Conservation (phyloP, 2,113 vertebrate species). For the Apodemus sylvaticus region DNA sequence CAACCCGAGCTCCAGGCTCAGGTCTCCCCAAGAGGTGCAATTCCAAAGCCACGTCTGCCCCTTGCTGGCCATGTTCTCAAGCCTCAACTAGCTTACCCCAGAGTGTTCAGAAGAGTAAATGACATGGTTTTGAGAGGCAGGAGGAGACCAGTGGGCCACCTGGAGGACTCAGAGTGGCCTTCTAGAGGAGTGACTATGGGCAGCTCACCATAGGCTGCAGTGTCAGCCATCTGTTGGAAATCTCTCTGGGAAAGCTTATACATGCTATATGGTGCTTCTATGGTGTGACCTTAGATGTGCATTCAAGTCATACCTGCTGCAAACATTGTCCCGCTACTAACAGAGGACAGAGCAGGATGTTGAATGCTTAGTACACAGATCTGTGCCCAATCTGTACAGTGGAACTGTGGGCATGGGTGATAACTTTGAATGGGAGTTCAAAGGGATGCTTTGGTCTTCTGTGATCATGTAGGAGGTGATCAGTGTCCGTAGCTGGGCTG, state of each 20-base stretch:
- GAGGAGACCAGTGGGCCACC: fast-evolving
- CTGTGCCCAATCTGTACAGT: background rate
- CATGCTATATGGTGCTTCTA: fast-evolving
- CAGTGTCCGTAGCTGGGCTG: background rate
- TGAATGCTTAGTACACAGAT: too few species aligned
- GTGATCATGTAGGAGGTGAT: background rate
- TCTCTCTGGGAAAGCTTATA: too few species aligned
- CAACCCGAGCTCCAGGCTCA: background rate
- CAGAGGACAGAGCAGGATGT: fast-evolving
- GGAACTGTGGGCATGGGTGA: background rate
- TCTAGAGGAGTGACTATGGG: background rate
- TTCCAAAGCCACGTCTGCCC: background rate
- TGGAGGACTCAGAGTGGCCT: background rate
- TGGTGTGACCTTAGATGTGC: too few species aligned
- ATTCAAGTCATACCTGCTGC: background rate
- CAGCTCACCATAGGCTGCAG: background rate
- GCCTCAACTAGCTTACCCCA: background rate
- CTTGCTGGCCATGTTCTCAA: background rate
- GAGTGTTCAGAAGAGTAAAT: background rate
- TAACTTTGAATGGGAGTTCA: background rate
- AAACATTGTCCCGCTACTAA: background rate
- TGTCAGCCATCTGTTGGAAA: fast-evolving
- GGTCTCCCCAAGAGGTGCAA: fast-evolving
- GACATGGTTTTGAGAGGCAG: background rate
- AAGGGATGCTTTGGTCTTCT: background rate